These are phyloP conservation scores for Poecile montanus DNA, from an alignment of 2,797 vertebrate species.

Conservation along the genomic window DNA sequence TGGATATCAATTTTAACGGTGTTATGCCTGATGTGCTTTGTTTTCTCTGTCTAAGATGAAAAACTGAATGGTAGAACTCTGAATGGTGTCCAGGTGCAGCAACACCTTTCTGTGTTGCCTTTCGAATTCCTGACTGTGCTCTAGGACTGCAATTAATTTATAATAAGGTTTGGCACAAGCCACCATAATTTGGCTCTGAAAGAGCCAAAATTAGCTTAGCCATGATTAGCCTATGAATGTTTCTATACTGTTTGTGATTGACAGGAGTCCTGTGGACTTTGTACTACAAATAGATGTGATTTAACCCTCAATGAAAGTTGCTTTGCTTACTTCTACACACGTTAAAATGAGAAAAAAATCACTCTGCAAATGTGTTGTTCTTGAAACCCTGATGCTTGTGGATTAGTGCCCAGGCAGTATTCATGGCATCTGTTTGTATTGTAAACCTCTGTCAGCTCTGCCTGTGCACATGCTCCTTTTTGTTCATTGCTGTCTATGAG, in stretches of 20 bases:
- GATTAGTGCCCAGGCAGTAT: conserved; percentile 2
- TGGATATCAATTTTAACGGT: conserved; percentile 23
- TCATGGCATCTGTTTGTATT: conserved; percentile 22
- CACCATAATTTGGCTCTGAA: conserved; percentile 54
- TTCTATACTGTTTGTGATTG: conserved; percentile 40
- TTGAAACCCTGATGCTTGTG: conserved; percentile 54
- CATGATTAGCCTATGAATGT: conserved; percentile 66
- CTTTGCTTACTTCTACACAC: conserved; percentile 35
- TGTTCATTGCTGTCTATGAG: not conserved
- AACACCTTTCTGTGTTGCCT: conserved; percentile 58
- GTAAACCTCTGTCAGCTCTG: conserved; percentile 2
- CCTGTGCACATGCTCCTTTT: not conserved
- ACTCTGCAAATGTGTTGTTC: conserved; percentile 44
- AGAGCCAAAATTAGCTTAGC: conserved; percentile 59
- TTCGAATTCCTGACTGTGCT: conserved; percentile 39
- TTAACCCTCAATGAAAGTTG: conserved; percentile 4
- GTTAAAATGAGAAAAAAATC: conserved; percentile 40
- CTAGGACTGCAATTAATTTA: conserved; percentile 56
- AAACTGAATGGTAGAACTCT: conserved; percentile 8
- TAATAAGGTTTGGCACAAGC: conserved; percentile 61
- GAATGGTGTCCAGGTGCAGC: conserved; percentile 64
- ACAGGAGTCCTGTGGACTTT: conserved; percentile 25
- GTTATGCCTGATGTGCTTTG: not conserved
- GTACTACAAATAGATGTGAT: conserved; percentile 9
- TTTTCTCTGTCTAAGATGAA: conserved; percentile 1